Base-by-base conservation (phyloP, 2,113 vertebrate genomes). In the Nycticebus coucang region DNA sequence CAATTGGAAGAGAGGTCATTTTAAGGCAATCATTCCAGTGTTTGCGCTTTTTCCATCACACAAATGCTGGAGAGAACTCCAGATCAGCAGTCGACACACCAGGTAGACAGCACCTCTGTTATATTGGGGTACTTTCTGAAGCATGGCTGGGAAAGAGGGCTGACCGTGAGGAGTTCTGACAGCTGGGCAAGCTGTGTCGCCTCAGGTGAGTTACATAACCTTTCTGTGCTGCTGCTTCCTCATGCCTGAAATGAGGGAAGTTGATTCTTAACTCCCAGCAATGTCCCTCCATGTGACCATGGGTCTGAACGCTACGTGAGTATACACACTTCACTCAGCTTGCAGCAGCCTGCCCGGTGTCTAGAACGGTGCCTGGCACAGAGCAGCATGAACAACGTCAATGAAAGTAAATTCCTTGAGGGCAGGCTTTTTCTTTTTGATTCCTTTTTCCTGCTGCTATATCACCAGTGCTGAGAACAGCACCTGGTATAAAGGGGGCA, bases 141-240 rank as follows among this genome's bases (percentile, higher is more conserved):
- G 72, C 0, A 1, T 0, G 14, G 14, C 6, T 3, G 7, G 5
- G 9, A 5, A 60, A 72, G 4, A 59, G 15, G 13, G 19, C 2
- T 10, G 19, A 59, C 7, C 10, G 53, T n/a, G 53, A 15, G 30
- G 24, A 66, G 26, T 71, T 68, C 89, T 85, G 59, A 78, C 15
- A 18, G 17, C 77, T 50, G 22, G 18, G 10, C 55, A 83, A 87
- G 69, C 71, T 68, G 37, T 26, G 59, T 35, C 66, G 68, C n/a
- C 57, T 60, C 59, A 18, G 28, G 18, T 28, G 45, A 81, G 69
- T 33, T 62, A 26, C 1, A 11, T 10, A 66, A 57, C 18, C 3
- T n/a, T 33, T n/a, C 26, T 62, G 64, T 57, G 77, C 69, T 19
- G 7, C 75, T 33, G 21, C n/a, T n/a, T 93, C 35, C 69, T 30